Base-by-base conservation (phyloP, 2,888 invertebrate species). In the Drosophila meridiana region DNA sequence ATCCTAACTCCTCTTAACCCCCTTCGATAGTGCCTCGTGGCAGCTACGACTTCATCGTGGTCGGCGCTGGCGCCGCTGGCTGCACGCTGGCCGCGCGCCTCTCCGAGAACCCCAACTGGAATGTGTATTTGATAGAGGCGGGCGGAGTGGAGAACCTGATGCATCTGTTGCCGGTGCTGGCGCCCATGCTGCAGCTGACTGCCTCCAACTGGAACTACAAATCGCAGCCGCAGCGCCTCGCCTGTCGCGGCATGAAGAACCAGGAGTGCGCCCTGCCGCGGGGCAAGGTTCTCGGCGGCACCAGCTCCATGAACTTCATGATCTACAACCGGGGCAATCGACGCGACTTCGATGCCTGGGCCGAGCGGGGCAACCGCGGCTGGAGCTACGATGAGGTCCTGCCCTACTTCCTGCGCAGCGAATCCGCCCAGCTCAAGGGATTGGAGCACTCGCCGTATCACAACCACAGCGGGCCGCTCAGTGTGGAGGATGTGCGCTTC, bases 11-110 rank as follows among this genome's bases (percentile, higher is more conserved):
- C 14, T 11, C 28, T 2, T 1, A 1, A 8, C 13, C 40, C 40
- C 2, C 28, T 9, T 20, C 9, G 3, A n/a, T 50, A 99, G 98
- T 92, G 95, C 98, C 88, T 78, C 93, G 89, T 63, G 94, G 95
- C 0, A 94, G 95, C 38, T 97, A 97, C 86, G 97, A 98, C 92
- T 98, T 97, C 89, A 96, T 98, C 74, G 94, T 97, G 52, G 95
- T 98, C 13, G 98, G 98, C 5, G 96, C 96, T 1, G 98, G 98
- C 36, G 97, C 98, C 6, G 97, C 97, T 90, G 97, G 97, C 52
- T 91, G 93, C 73, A 93, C 93, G 3, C 68, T 94, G 36, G 94
- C 94, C 3, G 93, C 93, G 67, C 92, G 94, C 2, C 90, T 94
- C 53, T 90, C 93, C 0, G 93, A 93, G 84, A 92, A 93, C 75